Conservation (phyloP, 1,140 invertebrate species). For the Andricus grossulariae region DNA sequence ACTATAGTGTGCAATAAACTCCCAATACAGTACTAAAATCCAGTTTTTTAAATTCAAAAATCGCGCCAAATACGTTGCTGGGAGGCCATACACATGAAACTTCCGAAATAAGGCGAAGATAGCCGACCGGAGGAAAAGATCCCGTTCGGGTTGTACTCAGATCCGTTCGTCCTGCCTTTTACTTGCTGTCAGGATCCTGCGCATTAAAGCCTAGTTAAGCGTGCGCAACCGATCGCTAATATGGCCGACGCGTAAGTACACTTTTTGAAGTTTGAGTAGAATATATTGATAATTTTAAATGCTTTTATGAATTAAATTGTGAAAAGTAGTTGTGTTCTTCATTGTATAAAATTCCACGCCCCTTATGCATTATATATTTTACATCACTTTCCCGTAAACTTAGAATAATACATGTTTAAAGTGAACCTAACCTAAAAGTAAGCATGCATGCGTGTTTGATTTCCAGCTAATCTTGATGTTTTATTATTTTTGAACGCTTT, state of each 20-base stretch:
- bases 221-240: conserved; percentile 24
- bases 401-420: neutral
- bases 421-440: conserved; percentile 14
- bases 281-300: conserved; percentile 61
- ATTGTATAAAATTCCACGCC: neutral
- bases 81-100: no score
- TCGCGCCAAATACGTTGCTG: no score
- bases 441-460: neutral
- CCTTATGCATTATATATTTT: conserved; percentile 32
- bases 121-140: no score
- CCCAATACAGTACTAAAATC: no score
- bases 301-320: conserved; percentile 19
- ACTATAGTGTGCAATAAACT: no score
- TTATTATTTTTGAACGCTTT: neutral
- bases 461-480: neutral
- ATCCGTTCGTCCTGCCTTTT: no score
- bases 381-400: conserved; percentile 9
- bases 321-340: neutral
- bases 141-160: no score
- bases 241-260: conserved; percentile 67
- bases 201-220: no score
- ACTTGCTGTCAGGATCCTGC: no score
- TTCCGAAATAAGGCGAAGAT: no score
- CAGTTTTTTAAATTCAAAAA: no score
- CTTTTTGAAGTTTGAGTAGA: conserved; percentile 14